Percentiles rank a stretch among this genome's conserved stretches.
phyloP scores from a whole-genome alignment of 2,888 invertebrate genomes.

The Yponomeuta sedellus region DNA sequence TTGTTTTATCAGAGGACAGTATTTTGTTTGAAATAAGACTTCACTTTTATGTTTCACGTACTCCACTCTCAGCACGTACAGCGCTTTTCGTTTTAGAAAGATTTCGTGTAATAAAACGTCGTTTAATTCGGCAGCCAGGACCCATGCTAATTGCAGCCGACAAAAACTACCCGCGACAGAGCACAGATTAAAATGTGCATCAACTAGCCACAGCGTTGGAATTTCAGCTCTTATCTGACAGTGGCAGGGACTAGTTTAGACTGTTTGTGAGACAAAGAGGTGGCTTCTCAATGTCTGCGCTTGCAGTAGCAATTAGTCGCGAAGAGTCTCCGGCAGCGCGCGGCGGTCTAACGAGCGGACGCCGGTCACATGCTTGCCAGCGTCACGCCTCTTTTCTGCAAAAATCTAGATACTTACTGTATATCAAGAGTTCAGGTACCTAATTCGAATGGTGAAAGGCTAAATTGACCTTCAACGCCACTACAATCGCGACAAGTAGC shows the following conservation, averaged over 20 bases:
- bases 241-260: slow-evolving; percentile 25
- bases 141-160: slow-evolving; percentile 53
- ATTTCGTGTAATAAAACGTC: slow-evolving; percentile 49
- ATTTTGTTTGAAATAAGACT: no score
- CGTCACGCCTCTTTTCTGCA: no score
- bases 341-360: not conserved
- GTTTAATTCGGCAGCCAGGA: slow-evolving; percentile 59
- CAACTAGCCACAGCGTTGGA: slow-evolving; percentile 22
- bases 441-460: no score
- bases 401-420: no score
- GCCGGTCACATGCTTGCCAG: not conserved
- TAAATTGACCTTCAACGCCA: not conserved
- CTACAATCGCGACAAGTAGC: not conserved
- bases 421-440: no score
- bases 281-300: slow-evolving; percentile 39
- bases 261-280: slow-evolving; percentile 24
- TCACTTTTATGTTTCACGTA: not conserved
- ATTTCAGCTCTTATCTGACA: slow-evolving; percentile 28
- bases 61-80: not conserved
- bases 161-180: slow-evolving; percentile 48
- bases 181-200: slow-evolving; percentile 58
- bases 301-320: slow-evolving; percentile 49
- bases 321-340: slow-evolving; percentile 32
- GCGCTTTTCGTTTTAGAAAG: slow-evolving; percentile 23
- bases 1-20: no score